Conservation (phyloP, 2,113 vertebrate genomes). For the Mastomys coucha region DNA sequence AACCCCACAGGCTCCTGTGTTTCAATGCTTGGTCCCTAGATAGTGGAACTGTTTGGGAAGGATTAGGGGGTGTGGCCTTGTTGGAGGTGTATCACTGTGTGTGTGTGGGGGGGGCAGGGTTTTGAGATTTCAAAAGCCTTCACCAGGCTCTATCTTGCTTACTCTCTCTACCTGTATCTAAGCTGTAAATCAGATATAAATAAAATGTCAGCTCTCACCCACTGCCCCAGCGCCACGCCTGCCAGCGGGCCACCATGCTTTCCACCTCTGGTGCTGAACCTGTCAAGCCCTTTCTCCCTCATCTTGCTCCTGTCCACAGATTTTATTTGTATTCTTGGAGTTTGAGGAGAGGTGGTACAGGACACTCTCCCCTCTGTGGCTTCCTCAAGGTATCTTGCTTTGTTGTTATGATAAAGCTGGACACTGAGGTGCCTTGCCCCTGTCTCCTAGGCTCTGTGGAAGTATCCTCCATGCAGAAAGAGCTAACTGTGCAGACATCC, state of each 20-base stretch:
- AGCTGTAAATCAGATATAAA: neutral
- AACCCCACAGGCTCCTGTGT: neutral
- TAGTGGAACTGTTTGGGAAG: neutral
- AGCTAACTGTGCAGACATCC: too few species aligned
- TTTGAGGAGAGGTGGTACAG: neutral
- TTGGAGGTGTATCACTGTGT: neutral
- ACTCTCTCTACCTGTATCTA: neutral
- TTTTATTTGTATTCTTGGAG: neutral
- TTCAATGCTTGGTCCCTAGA: neutral
- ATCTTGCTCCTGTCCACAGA: neutral
- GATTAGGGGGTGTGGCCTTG: neutral
- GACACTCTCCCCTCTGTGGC: neutral
- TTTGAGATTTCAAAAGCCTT: neutral
- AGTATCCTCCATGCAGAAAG: neutral
- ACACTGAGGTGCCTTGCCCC: neutral
- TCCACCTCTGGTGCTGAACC: neutral
- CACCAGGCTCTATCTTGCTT: neutral
- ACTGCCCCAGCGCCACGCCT: neutral
- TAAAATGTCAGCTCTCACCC: too few species aligned
- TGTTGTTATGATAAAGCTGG: neutral
- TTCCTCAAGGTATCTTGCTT: neutral
- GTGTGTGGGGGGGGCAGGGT: neutral
- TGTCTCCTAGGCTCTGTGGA: neutral
- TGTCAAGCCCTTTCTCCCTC: neutral
- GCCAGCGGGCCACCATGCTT: too few species aligned